A percentile compares a stretch with the other conserved stretches of the same genome.
Conservation (phyloP, 2,113 vertebrate species). For the Pedionomus torquatus region DNA sequence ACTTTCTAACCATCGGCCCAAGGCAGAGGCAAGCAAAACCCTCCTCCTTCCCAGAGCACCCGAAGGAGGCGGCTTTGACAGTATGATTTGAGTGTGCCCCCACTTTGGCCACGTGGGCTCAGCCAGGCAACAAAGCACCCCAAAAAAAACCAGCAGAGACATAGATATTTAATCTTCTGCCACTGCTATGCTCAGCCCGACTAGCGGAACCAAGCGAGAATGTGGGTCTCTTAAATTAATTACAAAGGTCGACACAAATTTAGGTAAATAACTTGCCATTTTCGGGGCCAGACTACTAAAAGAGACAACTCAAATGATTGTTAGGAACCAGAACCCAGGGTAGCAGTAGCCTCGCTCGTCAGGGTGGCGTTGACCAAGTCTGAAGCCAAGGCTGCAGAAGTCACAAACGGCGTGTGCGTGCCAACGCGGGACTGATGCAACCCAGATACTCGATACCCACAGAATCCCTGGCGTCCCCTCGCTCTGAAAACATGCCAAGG, state of each 20-base stretch:
- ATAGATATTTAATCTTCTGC: not conserved
- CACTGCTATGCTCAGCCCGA: not conserved
- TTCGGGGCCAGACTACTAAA: not conserved
- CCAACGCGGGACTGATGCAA: not conserved
- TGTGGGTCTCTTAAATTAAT: not conserved
- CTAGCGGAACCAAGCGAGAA: not conserved
- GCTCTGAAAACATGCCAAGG: not conserved
- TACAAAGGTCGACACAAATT: not conserved
- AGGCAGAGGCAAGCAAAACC: not conserved
- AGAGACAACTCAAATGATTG: fast-evolving
- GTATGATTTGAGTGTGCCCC: fast-evolving
- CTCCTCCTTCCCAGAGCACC: not conserved
- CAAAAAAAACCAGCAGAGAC: not conserved
- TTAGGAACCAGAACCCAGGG: not conserved
- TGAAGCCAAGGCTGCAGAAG: not conserved
- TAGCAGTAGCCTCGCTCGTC: fast-evolving
- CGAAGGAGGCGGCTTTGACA: fast-evolving
- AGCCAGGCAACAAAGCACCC: not conserved
- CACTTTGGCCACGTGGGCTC: fast-evolving
- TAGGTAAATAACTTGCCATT: not conserved
- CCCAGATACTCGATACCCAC: fast-evolving
- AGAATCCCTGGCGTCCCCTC: not conserved
- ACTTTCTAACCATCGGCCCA: not conserved
- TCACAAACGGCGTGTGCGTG: fast-evolving
- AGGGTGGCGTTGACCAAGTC: not conserved